Base-by-base conservation (phyloP, 1,140 invertebrate species). In the Medauroidea extradentata region DNA sequence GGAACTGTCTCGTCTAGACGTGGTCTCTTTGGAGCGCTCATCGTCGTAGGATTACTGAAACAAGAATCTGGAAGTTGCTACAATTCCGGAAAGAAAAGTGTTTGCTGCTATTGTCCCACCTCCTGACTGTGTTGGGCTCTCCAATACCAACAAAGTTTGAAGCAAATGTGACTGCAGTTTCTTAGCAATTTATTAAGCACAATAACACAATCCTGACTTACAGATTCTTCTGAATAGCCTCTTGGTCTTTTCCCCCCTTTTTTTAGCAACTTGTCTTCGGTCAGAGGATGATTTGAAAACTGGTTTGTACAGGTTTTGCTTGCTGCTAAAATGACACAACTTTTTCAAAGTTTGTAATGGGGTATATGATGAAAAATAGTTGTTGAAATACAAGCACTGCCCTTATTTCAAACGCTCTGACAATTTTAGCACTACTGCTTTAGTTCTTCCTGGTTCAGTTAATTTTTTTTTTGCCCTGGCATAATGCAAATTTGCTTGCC, bases 111-210 rank as follows among this genome's bases (percentile, higher is more conserved):
- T 67, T 66, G 66, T 66, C 62, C 60, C 67, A 76, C 67, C 44
- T 70, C 65, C 68, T 69, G 61, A 63, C 67, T 64, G 61, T 62
- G 68, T 73, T 68, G 66, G 29, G 65, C 64, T 67, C 56, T 53
- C 70, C 71, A 50, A 66, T 71, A 29, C 74, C 74, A 65, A 75
- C 54, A 69, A 72, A 76, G 44, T 76, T 76, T 42, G 73, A 76
- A 53, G 67, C 72, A 24, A 76, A 34, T 62, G 67, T 54, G 49
- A 72, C 71, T 61, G 48, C 69, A 70, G 65, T 75, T 76, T 58
- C 75, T 71, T 50, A 73, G 34, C 75, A 69, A 75, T 51, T 74
- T 75, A 48, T 68, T 67, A 24, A 76, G 54, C 60, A 69, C 68
- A 64, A 68, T n/a, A 21, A 5, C 24, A 21, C 61, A 60, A 46